phyloP scores from a whole-genome alignment of 2,797 vertebrate genomes.

The Pipistrellus kuhlii region DNA sequence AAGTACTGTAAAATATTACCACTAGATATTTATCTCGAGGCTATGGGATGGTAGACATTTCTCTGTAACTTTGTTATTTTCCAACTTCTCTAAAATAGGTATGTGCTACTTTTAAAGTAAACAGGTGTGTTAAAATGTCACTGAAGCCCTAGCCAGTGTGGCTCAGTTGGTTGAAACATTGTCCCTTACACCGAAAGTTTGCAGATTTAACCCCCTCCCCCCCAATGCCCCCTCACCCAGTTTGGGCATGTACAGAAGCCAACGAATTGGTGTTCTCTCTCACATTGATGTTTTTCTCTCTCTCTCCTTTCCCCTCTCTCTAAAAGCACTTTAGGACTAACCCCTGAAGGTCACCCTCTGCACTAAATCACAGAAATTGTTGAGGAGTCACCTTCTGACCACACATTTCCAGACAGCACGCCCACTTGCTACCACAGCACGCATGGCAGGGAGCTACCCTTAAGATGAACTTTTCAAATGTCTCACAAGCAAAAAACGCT shows the following conservation, averaged over 20 bases:
- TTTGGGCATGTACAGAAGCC: neutral
- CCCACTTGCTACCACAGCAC: neutral
- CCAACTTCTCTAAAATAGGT: conserved; percentile 23
- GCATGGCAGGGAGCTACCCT: neutral
- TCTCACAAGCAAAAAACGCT: neutral
- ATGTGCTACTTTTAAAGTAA: conserved; percentile 22
- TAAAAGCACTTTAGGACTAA: neutral
- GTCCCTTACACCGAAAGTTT: neutral
- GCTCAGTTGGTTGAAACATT: neutral
- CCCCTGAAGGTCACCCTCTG: neutral
- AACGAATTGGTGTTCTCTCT: neutral
- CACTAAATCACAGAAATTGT: conserved; percentile 7
- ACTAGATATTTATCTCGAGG: neutral
- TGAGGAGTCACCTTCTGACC: neutral
- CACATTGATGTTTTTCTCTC: neutral
- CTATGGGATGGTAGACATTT: neutral
- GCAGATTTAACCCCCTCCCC: neutral
- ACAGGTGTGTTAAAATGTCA: neutral
- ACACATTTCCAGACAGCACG: neutral
- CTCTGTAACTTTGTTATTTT: conserved; percentile 12
- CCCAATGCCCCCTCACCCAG: no score
- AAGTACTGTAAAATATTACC: conserved; percentile 17
- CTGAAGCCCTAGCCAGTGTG: neutral
- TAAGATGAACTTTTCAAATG: neutral
- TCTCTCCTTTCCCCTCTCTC: neutral